These are phyloP conservation scores for Datnioides undecimradiatus DNA, from an alignment of 2,113 vertebrate genomes.

Conservation along the genomic window DNA sequence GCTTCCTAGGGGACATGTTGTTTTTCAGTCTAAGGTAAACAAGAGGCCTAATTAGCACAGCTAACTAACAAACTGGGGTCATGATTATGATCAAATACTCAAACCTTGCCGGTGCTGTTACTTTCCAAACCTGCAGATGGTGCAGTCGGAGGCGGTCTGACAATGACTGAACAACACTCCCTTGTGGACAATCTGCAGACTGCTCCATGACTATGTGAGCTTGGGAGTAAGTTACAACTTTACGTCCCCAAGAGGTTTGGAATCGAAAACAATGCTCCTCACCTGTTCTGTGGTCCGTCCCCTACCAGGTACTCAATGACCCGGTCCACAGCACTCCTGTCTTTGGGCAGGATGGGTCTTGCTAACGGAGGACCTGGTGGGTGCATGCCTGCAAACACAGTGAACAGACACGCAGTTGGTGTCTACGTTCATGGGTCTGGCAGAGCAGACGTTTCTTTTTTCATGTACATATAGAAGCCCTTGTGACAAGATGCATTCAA, in stretches of 20 bases:
- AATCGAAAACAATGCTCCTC: neutral
- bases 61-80: neutral
- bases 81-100: neutral
- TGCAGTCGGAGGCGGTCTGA: neutral
- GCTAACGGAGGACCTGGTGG: slow-evolving; percentile 96
- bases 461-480: neutral
- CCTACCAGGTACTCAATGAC: slow-evolving; percentile 97
- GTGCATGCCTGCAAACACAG: slow-evolving; percentile 87
- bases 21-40: neutral
- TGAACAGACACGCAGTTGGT: slow-evolving; percentile 19
- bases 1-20: neutral
- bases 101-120: too few species aligned
- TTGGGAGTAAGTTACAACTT: neutral
- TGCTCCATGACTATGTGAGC: neutral
- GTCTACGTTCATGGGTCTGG: too few species aligned
- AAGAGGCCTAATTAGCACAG: neutral
- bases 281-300: slow-evolving; percentile 99
- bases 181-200: neutral
- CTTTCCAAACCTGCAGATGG: neutral
- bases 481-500: neutral
- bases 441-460: neutral
- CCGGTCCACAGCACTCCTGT: slow-evolving; percentile 92
- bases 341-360: slow-evolving; percentile 93
- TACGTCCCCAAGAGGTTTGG: neutral
- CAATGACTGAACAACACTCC: neutral